Evolutionary conservation across 2,797 vertebrate species (phyloP).

Genomic region (Sorex maritimensis): DNA sequence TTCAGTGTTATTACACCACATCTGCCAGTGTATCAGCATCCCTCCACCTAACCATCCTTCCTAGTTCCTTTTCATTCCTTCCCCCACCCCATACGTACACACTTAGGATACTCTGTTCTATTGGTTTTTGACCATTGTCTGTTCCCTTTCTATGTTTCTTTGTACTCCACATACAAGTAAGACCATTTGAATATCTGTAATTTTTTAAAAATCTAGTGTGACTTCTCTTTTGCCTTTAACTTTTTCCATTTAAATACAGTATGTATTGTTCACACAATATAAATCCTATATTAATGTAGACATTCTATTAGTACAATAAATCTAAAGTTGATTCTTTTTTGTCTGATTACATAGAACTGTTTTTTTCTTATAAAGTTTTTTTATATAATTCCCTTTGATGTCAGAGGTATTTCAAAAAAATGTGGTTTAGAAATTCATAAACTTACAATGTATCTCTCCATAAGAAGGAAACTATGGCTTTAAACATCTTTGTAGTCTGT

Average conservation of each 20-base stretch:
- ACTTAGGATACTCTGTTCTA: too few relatives aligned
- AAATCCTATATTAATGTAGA: not conserved
- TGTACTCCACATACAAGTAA: too few relatives aligned
- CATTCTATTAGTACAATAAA: not conserved
- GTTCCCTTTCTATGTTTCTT: too few relatives aligned
- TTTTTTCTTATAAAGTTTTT: slow-evolving; percentile 22
- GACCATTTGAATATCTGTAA: not conserved
- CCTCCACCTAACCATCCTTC: too few relatives aligned
- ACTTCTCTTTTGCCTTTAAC: not conserved
- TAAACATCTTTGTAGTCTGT: slow-evolving; percentile 21
- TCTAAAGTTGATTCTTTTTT: slow-evolving; percentile 30
- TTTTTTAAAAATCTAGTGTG: not conserved
- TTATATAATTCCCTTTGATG: not conserved
- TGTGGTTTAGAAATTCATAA: slow-evolving; percentile 19
- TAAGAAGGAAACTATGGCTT: not conserved
- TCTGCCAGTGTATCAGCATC: too few relatives aligned
- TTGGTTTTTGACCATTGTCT: too few relatives aligned
- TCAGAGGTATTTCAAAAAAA: slow-evolving; percentile 32
- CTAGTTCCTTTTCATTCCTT: too few relatives aligned
- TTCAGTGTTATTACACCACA: too few relatives aligned
- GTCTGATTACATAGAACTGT: not conserved
- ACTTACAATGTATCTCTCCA: not conserved
- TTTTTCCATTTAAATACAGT: slow-evolving; percentile 26
- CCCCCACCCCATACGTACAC: too few relatives aligned
- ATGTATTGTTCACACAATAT: not conserved